phyloP scores from a whole-genome alignment of 1,140 invertebrate species.

The Gerris buenoi region DNA sequence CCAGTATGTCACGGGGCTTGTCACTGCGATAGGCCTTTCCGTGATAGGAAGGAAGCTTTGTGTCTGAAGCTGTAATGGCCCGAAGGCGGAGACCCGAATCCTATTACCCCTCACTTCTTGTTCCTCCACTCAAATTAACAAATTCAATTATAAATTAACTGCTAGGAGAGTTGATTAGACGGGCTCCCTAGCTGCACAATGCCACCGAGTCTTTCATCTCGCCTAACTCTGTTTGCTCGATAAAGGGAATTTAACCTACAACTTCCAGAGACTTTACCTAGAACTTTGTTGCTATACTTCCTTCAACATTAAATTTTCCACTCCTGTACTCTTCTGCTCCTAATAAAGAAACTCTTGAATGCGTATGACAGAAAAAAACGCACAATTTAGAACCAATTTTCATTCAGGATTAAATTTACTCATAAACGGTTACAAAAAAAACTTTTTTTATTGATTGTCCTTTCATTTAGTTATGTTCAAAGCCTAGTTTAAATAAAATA shows the following conservation, averaged over 20 bases:
- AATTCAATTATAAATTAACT: neutral
- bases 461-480: no score
- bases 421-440: no score
- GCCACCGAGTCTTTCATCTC: neutral
- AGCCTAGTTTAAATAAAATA: no score
- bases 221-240: neutral
- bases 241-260: neutral
- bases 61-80: neutral
- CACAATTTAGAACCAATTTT: no score
- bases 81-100: neutral
- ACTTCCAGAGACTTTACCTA: no score
- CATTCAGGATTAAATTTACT: no score
- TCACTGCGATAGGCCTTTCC: neutral
- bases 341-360: no score
- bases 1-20: neutral
- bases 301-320: no score
- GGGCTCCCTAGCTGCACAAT: neutral
- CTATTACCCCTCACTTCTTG: neutral
- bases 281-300: no score
- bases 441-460: no score
- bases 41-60: neutral
- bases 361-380: no score
- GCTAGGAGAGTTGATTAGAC: neutral
- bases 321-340: no score
- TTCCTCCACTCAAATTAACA: neutral